Base-by-base conservation (phyloP, 2,113 vertebrate genomes). In the Capra hircus region DNA sequence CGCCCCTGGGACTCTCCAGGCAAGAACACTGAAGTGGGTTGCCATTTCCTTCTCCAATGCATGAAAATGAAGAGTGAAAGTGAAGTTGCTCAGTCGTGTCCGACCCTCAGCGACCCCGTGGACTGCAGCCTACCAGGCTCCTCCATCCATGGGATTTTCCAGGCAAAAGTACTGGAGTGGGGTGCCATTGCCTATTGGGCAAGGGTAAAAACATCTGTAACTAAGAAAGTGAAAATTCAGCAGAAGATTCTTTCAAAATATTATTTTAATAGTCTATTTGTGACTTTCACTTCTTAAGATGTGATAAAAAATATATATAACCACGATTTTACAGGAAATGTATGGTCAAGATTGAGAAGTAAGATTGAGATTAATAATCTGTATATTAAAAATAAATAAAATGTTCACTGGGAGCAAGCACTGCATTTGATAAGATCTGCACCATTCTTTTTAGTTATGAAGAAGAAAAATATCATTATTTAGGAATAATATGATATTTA, bases 381-480 rank as follows among this genome's bases (percentile, higher is more conserved):
- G 14, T 14, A 23, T 80, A 30, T 27, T 91, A 43, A 64, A 64
- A 59, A 36, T 36, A 36, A 8, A 82, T 21, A 82, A 57, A 80
- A 67, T 2, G 30, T 82, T 71, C 14, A 45, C 12, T 90, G 50
- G 28, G 9, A 64, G 74, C 57, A 45, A 45, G 80, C 33, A n/a
- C 11, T 45, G 11, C 83, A 57, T 81, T 57, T 67, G 12, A 36
- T 81, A 15, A 55, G 45, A n/a, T 43, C 30, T 62, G 5, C 15
- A 78, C 43, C 23, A 36, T n/a, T 62, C 53, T 50, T 74, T 78
- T 62, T 85, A 80, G 45, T 27, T 12, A 30, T 16, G 43, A 53
- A 91, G 21, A 95, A 78, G 55, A 53, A 85, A 91, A n/a, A 67
- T 77, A 90, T 15, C 36, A 95, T 84, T 91, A 12, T 82, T 52